phyloP scores from a whole-genome alignment of 2,113 vertebrate species.

The Ornithorhynchus anatinus region DNA sequence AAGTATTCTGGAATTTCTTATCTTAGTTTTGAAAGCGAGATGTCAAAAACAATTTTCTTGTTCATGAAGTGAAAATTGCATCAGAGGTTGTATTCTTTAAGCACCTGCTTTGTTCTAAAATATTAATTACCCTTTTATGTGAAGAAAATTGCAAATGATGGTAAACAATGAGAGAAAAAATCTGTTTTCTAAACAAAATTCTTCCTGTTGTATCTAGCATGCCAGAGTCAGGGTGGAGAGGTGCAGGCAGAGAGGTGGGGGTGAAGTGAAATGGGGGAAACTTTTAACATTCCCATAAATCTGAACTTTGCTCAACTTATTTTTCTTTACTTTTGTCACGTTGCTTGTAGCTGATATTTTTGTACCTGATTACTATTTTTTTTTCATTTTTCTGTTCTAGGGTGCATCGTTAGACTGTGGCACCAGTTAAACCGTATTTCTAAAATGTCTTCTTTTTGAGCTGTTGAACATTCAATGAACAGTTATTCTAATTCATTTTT shows the following conservation, averaged over 20 bases:
- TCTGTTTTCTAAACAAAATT: slow-evolving; percentile 53
- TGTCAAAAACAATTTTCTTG: not conserved
- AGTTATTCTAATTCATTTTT: not conserved
- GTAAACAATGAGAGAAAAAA: slow-evolving; percentile 13
- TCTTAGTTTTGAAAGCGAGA: not conserved
- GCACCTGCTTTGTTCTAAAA: slow-evolving; percentile 41
- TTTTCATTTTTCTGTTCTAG: not conserved
- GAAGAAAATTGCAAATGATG: not conserved
- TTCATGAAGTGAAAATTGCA: not conserved
- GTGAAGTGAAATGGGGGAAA: slow-evolving; percentile 23
- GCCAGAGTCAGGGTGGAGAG: slow-evolving; percentile 8
- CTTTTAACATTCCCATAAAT: not conserved
- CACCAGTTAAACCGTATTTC: not conserved
- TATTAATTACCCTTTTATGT: slow-evolving; percentile 58
- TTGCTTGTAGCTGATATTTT: not conserved
- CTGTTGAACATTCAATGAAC: not conserved
- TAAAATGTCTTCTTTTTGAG: not conserved
- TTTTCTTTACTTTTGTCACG: slow-evolving; percentile 12
- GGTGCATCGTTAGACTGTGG: not conserved
- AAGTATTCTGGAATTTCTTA: not conserved
- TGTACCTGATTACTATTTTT: not conserved
- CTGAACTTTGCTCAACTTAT: not conserved
- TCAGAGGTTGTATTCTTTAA: slow-evolving; percentile 17
- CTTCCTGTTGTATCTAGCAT: slow-evolving; percentile 28
- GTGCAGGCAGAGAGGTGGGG: slow-evolving; percentile 8